Percentiles rank a stretch among this genome's conserved stretches.
phyloP scores from a whole-genome alignment of 2,113 vertebrate genomes.

The Saccopteryx bilineata region DNA sequence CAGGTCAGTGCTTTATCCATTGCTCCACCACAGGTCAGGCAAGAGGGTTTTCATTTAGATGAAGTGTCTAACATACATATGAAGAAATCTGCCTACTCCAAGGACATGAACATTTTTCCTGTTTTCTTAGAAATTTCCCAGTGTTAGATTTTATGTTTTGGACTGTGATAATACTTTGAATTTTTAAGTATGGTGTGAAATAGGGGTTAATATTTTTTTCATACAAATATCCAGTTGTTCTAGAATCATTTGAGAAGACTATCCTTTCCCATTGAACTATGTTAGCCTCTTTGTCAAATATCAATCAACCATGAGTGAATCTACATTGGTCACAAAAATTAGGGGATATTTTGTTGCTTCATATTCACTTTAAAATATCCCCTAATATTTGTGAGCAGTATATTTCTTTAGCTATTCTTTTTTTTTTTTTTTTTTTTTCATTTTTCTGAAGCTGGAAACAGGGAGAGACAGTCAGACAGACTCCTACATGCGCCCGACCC shows the following conservation, averaged over 20 bases:
- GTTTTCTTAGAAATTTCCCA: not conserved
- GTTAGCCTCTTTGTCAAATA: not conserved
- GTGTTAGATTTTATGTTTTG: not conserved
- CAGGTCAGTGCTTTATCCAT: too few species aligned
- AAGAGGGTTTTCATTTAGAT: not conserved
- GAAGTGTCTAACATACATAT: not conserved
- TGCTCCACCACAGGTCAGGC: too few species aligned
- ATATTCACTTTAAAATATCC: too few species aligned
- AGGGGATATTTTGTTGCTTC: too few species aligned
- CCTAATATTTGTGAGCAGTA: too few species aligned
- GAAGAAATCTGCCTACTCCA: slow-evolving; percentile 40
- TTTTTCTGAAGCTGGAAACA: too few species aligned
- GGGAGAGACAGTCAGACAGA: too few species aligned
- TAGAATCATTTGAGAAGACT: not conserved
- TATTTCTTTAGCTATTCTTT: not conserved
- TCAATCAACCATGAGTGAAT: not conserved
- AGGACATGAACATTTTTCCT: not conserved
- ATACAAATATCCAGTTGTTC: not conserved
- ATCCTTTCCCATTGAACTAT: not conserved
- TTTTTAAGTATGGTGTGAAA: not conserved
- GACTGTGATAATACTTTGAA: not conserved
- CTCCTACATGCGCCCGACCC: too few species aligned
- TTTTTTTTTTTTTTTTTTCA: too few species aligned
- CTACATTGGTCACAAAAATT: not conserved
- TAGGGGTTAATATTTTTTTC: not conserved